These are phyloP conservation scores for Chaetophractus vellerosus DNA, from an alignment of 2,797 vertebrate genomes.

Conservation along the genomic window DNA sequence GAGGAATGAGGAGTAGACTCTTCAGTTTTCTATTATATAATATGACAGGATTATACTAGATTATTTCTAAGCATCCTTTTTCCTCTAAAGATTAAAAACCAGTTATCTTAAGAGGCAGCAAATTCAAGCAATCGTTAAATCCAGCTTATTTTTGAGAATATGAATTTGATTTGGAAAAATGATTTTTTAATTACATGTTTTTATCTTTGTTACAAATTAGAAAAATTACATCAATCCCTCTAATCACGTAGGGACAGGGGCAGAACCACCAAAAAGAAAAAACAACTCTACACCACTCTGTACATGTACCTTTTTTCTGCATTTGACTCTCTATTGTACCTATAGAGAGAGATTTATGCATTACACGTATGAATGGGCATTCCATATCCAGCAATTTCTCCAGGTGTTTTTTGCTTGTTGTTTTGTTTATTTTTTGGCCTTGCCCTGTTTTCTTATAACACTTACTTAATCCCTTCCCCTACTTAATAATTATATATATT, in stretches of 20 bases:
- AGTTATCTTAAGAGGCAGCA: conserved; percentile 12
- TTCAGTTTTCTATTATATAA: not conserved
- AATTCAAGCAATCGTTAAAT: conserved; percentile 37
- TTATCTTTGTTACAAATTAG: conserved; percentile 58
- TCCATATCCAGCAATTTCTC: not conserved
- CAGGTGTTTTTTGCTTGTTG: not conserved
- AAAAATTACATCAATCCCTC: not conserved
- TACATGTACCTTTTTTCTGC: not conserved
- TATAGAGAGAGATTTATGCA: not conserved
- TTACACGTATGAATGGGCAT: not conserved
- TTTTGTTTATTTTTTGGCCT: not conserved
- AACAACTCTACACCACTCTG: not conserved
- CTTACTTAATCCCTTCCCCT: not conserved
- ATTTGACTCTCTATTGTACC: not conserved
- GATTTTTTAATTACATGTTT: conserved; percentile 1
- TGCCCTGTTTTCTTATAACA: not conserved
- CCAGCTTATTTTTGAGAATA: conserved; percentile 51
- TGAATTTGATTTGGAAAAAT: conserved; percentile 34
- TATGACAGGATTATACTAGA: not conserved
- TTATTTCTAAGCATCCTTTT: conserved; percentile 38
- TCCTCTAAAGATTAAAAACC: conserved; percentile 36
- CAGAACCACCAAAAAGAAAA: not conserved
- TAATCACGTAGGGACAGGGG: not conserved
- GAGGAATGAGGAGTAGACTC: not conserved
- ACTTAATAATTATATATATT: conserved; percentile 7